Conservation (phyloP, 2,797 vertebrate genomes). For the Gallirallus australis region DNA sequence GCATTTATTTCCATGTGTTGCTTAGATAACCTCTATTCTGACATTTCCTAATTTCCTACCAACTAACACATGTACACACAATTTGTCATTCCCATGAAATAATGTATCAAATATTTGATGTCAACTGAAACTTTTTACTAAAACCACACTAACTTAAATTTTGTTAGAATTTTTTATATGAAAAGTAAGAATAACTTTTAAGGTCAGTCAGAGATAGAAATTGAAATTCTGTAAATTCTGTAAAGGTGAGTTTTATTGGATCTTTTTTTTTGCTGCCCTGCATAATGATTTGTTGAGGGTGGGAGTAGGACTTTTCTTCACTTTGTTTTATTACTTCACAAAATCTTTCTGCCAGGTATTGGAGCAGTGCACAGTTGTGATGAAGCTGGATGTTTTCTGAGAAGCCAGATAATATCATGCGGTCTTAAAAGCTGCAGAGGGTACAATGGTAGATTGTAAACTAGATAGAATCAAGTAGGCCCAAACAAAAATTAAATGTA, state of each 20-base stretch:
- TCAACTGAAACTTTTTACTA: neutral
- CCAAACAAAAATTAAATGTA: neutral
- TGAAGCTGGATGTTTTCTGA: neutral
- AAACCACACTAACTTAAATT: neutral
- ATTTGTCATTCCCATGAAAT: neutral
- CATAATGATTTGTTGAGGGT: rapidly evolving
- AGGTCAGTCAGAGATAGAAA: neutral
- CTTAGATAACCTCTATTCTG: neutral
- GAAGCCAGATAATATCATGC: neutral
- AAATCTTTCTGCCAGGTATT: neutral
- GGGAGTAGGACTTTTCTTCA: neutral
- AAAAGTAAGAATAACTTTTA: neutral
- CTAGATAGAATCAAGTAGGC: too few relatives aligned
- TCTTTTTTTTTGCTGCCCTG: neutral
- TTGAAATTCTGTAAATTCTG: neutral
- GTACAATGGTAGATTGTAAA: neutral
- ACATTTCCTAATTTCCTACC: neutral
- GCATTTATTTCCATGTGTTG: rapidly evolving
- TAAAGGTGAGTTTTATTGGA: neutral
- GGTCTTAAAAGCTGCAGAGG: neutral
- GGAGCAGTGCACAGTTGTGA: neutral
- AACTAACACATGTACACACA: neutral
- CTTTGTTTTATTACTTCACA: neutral
- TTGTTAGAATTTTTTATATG: neutral
- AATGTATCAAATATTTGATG: neutral